phyloP scores from a whole-genome alignment of 2,113 vertebrate genomes.

The Herpailurus yagouaroundi region DNA sequence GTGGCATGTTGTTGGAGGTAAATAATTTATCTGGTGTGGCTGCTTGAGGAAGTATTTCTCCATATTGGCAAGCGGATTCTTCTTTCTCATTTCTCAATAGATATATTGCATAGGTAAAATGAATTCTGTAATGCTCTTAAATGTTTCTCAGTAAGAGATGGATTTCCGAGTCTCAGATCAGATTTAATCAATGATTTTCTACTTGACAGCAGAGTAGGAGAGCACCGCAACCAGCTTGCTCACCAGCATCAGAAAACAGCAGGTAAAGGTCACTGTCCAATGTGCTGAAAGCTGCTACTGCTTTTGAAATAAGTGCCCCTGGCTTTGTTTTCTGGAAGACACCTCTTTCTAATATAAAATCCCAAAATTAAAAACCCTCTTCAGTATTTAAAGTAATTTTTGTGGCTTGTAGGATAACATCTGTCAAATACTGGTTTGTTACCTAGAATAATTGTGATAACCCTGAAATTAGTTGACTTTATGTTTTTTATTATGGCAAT shows the following conservation, averaged over 20 bases:
- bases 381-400: not conserved
- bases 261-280: conserved; percentile 38
- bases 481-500: not conserved
- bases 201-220: not conserved
- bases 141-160: conserved; percentile 17
- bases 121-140: conserved; percentile 44
- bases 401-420: not conserved
- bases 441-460: not conserved
- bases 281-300: not conserved
- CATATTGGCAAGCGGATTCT: not conserved
- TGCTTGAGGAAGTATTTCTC: conserved; percentile 66
- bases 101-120: not conserved
- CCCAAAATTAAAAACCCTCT: not conserved
- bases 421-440: not conserved
- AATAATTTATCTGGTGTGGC: conserved; percentile 76
- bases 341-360: not conserved
- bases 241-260: not conserved
- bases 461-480: conserved; percentile 7
- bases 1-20: conserved; percentile 65
- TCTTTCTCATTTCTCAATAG: conserved; percentile 23
- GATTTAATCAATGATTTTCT: conserved; percentile 45
- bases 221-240: not conserved
- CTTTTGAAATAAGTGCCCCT: not conserved
- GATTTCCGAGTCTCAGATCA: conserved; percentile 29
- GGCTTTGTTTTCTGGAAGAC: not conserved